Evolutionary conservation across 1,140 invertebrate species (phyloP).

Genomic region (Cardiocondyla obscurior): DNA sequence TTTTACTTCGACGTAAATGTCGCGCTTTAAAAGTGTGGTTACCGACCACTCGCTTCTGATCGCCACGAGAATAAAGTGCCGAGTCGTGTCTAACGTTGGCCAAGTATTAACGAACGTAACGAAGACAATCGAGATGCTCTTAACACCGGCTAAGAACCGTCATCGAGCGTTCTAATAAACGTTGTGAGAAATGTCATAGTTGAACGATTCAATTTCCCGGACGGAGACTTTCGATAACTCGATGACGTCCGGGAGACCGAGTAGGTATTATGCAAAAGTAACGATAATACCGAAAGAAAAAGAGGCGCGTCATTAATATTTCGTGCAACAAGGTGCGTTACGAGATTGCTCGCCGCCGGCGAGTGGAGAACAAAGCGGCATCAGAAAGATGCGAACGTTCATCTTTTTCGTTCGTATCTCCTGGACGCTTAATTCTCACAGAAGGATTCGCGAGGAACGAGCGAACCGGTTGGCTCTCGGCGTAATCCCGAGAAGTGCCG

Average conservation of each 20-base stretch:
- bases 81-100: neutral
- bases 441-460: neutral
- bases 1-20: slow-evolving; percentile 4
- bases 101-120: neutral
- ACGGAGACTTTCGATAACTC: neutral
- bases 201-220: neutral
- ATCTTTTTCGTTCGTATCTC: slow-evolving; percentile 5
- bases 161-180: neutral
- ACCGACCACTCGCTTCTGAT: neutral
- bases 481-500: slow-evolving; percentile 28
- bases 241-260: neutral
- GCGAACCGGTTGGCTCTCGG: neutral
- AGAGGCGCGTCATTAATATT: slow-evolving; percentile 1
- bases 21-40: neutral
- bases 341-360: slow-evolving; percentile 3
- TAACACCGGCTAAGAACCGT: neutral
- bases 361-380: slow-evolving; percentile 15
- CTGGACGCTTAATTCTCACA: slow-evolving; percentile 24
- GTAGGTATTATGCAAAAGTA: neutral
- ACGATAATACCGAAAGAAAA: neutral
- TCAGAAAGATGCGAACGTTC: neutral
- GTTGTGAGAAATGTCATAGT: neutral
- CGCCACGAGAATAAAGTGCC: neutral
- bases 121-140: neutral
- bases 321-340: neutral